Evolutionary conservation across 2,888 invertebrate genomes (phyloP), one percentile per base, ranked within the genome.

Genomic region (Athalia rosae): DNA sequence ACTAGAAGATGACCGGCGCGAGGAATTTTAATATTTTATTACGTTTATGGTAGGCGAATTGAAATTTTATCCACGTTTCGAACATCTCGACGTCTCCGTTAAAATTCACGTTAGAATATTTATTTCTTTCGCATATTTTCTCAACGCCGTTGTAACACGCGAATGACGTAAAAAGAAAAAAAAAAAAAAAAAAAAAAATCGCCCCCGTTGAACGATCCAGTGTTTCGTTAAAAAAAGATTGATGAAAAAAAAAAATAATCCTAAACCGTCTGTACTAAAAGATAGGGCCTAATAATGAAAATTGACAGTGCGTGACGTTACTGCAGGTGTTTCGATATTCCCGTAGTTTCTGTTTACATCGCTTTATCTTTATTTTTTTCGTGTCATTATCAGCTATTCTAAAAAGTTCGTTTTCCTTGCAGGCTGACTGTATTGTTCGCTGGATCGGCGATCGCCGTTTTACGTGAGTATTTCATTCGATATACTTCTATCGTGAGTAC

Each of bases 391-490:
- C 2, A 50, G 28, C 28, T 2, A 28, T 28, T 28, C 41, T 59
- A 9, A 61, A 47, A 64, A 71, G 66, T 41, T 71, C 73, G 50
- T 58, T 73, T 43, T 76, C 77, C 50, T 83, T 84, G 7, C 78
- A 87, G 87, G 80, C 78, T 85, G 58, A 79, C 77, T 77, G 83
- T 81, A 74, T 64, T 79, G 64, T 79, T 86, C 50, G 73, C 83
- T 48, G 78, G 78, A 56, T 73, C 76, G 45, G 81, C 82, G n/a
- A 62, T 84, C n/a, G 84, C 82, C 13, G 78, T 77, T 41, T 79
- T 87, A 79, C 87, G 87, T 87, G 82, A 87, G 87, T 87, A 85
- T 71, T 71, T 62, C 9, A 43, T 6, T 53, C 48, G 11, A 50
- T 3, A 53, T 41, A 50, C 28, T 41, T 67, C 8, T 43, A 48